Percentiles rank a stretch among this genome's conserved stretches.
Conservation (phyloP, 2,888 invertebrate genomes). For the Rhingia campestris region DNA sequence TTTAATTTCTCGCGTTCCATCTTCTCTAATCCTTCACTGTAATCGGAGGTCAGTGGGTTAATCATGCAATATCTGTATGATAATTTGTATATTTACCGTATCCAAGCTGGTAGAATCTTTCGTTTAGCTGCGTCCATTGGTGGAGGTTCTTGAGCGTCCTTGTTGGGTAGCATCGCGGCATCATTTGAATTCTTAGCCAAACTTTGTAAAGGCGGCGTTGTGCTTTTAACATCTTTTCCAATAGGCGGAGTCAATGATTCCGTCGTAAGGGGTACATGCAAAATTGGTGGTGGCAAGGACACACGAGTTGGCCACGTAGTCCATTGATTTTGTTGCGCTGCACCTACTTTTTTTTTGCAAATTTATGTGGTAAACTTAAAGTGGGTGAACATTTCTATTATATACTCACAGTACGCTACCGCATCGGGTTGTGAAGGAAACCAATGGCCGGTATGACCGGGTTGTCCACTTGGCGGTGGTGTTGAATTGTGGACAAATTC, state of each 20-base stretch:
- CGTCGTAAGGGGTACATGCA: constrained; percentile 57
- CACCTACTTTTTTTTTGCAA: constrained; percentile 6
- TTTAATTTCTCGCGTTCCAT: constrained; percentile 97
- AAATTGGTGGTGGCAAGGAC: constrained; percentile 63
- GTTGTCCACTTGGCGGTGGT: constrained; percentile 8
- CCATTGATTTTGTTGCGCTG: constrained; percentile 54
- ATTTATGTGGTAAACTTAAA: background rate
- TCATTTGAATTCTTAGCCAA: constrained; percentile 30
- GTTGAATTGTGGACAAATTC: constrained; percentile 32
- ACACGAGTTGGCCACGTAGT: constrained; percentile 65
- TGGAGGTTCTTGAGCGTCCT: constrained; percentile 67
- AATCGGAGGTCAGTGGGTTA: background rate
- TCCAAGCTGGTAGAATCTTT: constrained; percentile 97
- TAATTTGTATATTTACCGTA: constrained; percentile 85
- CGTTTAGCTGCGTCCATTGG: constrained; percentile 92
- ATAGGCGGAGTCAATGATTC: constrained; percentile 53
- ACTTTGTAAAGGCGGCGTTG: constrained; percentile 46
- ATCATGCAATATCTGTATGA: background rate
- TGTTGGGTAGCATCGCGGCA: constrained; percentile 30
- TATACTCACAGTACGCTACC: constrained; percentile 36
- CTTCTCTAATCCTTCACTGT: constrained; percentile 92
- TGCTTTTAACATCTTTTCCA: constrained; percentile 14
- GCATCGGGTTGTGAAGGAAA: constrained; percentile 17
- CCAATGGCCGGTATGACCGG: constrained; percentile 24
- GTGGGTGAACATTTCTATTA: background rate